phyloP scores from a whole-genome alignment of 2,797 vertebrate species.

The Parambassis ranga region DNA sequence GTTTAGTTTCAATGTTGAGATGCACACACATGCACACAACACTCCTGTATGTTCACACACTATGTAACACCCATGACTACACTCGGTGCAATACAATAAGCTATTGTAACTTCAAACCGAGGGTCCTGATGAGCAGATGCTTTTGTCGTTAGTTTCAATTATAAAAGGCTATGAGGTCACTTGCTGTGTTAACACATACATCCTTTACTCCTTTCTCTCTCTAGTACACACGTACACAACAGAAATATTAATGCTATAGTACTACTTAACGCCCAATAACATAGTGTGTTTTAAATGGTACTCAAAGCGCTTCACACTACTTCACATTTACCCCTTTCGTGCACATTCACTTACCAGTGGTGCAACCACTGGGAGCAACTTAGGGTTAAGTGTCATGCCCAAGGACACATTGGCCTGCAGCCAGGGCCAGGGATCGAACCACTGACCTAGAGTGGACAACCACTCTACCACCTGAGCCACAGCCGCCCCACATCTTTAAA shows the following conservation, averaged over 20 bases:
- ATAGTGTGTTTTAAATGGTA: background rate
- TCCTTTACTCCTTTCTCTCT: slow-evolving; percentile 12
- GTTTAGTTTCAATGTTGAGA: slow-evolving; percentile 47
- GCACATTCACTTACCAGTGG: no score
- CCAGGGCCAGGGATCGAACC: no score
- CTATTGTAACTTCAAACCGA: slow-evolving; percentile 77
- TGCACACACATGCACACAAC: slow-evolving; percentile 11
- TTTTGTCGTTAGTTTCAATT: slow-evolving; percentile 76
- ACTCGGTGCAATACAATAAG: slow-evolving; percentile 75
- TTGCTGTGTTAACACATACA: slow-evolving; percentile 28
- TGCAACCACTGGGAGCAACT: no score
- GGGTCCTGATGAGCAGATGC: slow-evolving; percentile 71
- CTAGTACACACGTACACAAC: background rate
- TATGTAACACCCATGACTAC: slow-evolving; percentile 51
- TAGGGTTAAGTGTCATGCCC: no score
- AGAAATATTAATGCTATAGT: background rate
- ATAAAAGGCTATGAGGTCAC: slow-evolving; percentile 68
- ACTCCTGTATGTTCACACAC: slow-evolving; percentile 32
- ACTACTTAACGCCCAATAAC: background rate
- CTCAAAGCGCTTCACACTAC: no score
- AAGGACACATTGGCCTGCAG: no score
- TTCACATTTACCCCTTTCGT: no score
- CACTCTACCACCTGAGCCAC: no score
- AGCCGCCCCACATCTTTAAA: no score
- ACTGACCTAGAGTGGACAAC: no score